Evolutionary conservation across 2,113 vertebrate species (phyloP).

Genomic region (Rutilus rutilus): DNA sequence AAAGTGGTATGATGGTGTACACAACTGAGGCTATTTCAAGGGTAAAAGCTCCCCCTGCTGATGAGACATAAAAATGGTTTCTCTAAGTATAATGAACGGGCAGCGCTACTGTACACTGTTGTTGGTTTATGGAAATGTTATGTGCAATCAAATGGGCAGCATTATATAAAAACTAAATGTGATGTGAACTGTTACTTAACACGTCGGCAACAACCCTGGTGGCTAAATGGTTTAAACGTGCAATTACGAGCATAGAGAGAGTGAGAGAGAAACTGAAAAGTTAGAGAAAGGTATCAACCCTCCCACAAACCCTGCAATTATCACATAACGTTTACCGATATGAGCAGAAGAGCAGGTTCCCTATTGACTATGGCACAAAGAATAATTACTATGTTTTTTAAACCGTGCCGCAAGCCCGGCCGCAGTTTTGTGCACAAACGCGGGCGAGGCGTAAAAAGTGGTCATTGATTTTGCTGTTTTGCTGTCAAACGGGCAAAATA

Average conservation of each 20-base stretch:
- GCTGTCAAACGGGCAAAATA: constrained; percentile 61
- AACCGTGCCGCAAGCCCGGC: background rate
- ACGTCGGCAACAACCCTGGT: background rate
- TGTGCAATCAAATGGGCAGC: background rate
- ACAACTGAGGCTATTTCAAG: constrained; percentile 54
- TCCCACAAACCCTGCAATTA: constrained; percentile 56
- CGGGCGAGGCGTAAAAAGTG: constrained; percentile 52
- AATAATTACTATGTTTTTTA: constrained; percentile 59
- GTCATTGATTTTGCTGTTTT: constrained; percentile 63
- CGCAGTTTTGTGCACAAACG: constrained; percentile 37
- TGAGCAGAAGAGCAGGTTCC: constrained; percentile 33
- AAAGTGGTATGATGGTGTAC: constrained; percentile 18
- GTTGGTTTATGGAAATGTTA: background rate
- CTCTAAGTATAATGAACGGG: background rate
- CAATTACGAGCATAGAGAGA: constrained; percentile 17
- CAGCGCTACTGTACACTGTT: background rate
- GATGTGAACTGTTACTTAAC: constrained; percentile 3
- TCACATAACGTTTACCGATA: constrained; percentile 54
- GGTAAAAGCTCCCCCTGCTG: constrained; percentile 75
- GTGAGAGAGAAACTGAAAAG: background rate
- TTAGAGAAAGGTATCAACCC: constrained; percentile 25
- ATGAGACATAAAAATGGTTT: constrained; percentile 1
- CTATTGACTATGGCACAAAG: constrained; percentile 60
- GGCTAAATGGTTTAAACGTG: background rate
- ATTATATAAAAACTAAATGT: background rate